phyloP scores from a whole-genome alignment of 2,113 vertebrate species.

The pig (Sus scrofa) region T2T-Sscrofa CM000818.6:5544001-5544500 shows the following conservation, averaged over 20 bases:
- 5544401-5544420: slow-evolving; percentile 42
- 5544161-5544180: neutral
- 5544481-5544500: neutral
- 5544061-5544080: no score
- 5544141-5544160: neutral
- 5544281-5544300: neutral
- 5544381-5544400: neutral
- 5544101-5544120: no score
- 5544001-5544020: no score
- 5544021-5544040: no score
- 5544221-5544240: neutral
- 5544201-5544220: neutral
- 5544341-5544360: slow-evolving; percentile 27
- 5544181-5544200: neutral
- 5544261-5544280: neutral
- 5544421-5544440: neutral
- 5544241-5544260: neutral
- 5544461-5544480: neutral
- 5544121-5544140: neutral
- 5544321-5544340: neutral
- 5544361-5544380: neutral
- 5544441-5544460: neutral
- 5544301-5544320: neutral
- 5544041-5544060: no score
- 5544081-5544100: no score